These are phyloP conservation scores for Mythimna albipuncta DNA, from an alignment of 2,888 invertebrate species.

Conservation along the genomic window DNA sequence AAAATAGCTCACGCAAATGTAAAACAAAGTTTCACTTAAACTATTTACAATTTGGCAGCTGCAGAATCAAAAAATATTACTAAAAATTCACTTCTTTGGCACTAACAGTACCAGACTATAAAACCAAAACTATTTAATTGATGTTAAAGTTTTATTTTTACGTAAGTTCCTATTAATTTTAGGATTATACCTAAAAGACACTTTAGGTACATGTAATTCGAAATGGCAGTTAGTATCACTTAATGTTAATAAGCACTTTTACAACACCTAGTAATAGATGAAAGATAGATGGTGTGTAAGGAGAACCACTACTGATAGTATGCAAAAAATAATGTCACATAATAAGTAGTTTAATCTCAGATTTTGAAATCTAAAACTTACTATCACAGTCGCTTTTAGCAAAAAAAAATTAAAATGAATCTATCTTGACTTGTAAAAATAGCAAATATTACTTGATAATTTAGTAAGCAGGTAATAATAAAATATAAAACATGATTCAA, in stretches of 20 bases:
- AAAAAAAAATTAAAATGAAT: conserved; percentile 68
- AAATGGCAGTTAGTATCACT: conserved; percentile 88
- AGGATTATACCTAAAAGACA: conserved; percentile 61
- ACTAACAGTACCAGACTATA: conserved; percentile 35
- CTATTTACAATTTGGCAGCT: conserved; percentile 72
- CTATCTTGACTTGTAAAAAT: conserved; percentile 41
- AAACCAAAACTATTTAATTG: conserved; percentile 29
- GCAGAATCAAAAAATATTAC: conserved; percentile 44
- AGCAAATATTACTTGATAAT: conserved; percentile 41
- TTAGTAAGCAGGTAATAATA: conserved; percentile 45
- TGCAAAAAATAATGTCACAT: conserved; percentile 53
- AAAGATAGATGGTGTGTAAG: conserved; percentile 31
- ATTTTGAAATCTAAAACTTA: conserved; percentile 78
- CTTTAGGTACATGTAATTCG: conserved; percentile 63
- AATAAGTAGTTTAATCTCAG: conserved; percentile 59
- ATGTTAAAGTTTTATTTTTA: conserved; percentile 13
- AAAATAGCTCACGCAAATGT: conserved; percentile 40
- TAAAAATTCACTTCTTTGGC: conserved; percentile 42
- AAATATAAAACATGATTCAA: conserved; percentile 56
- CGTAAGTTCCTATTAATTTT: conserved; percentile 36
- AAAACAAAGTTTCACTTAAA: conserved; percentile 17
- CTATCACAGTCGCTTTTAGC: conserved; percentile 88
- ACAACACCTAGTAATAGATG: conserved; percentile 57
- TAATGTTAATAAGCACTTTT: conserved; percentile 73
- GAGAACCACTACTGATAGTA: conserved; percentile 26